These are phyloP conservation scores for Megaceryle alcyon DNA, from an alignment of 2,797 vertebrate species.

Conservation along the genomic window DNA sequence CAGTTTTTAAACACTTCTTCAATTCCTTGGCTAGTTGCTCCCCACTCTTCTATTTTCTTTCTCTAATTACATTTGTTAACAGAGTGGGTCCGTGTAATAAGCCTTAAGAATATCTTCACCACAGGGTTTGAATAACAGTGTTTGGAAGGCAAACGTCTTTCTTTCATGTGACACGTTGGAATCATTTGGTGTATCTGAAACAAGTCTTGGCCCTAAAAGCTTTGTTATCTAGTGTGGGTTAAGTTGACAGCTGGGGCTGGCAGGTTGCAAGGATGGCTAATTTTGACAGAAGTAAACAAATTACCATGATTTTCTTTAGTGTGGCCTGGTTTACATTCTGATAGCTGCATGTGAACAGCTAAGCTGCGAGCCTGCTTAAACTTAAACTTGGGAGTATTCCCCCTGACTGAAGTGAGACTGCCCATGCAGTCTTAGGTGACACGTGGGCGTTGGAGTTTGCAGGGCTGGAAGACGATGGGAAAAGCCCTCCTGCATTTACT, in stretches of 20 bases:
- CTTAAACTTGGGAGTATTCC: not conserved
- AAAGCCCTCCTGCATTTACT: not conserved
- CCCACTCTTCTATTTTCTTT: not conserved
- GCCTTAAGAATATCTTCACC: not conserved
- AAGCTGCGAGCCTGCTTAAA: not conserved
- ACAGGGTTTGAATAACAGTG: not conserved
- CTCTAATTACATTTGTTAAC: not conserved
- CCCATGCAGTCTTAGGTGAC: not conserved
- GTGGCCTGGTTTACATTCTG: slow-evolving; percentile 9
- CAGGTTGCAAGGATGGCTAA: not conserved
- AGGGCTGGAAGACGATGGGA: not conserved
- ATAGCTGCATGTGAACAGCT: not conserved
- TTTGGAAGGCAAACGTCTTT: not conserved
- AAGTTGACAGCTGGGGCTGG: not conserved
- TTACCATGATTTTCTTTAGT: not conserved
- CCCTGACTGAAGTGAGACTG: not conserved
- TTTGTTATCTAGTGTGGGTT: not conserved
- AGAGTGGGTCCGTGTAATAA: not conserved
- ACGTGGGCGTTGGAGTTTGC: not conserved
- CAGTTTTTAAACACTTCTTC: not conserved
- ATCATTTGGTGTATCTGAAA: not conserved
- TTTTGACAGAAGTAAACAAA: not conserved
- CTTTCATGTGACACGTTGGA: not conserved
- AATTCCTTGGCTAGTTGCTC: not conserved
- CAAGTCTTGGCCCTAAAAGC: not conserved